Evolutionary conservation across 2,888 invertebrate genomes (phyloP).

Genomic region (Leucoma salicis): DNA sequence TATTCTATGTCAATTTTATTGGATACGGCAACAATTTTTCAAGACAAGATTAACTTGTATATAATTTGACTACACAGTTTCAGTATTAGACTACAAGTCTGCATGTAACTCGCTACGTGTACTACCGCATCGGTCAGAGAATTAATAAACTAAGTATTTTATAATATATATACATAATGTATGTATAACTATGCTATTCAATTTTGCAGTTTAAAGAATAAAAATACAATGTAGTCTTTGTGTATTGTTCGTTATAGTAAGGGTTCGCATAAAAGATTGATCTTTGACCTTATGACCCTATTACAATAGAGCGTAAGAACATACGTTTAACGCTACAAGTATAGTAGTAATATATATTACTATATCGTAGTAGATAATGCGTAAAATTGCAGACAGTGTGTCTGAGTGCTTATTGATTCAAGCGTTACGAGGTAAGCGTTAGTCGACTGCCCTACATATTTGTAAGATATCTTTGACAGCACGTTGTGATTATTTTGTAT

Average conservation of each 20-base stretch:
- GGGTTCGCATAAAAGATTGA: slow-evolving; percentile 50
- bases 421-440: slow-evolving; percentile 28
- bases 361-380: slow-evolving; percentile 34
- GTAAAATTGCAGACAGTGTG: slow-evolving; percentile 28
- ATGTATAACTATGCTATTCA: too few species aligned
- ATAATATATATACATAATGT: too few species aligned
- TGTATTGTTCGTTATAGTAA: slow-evolving; percentile 34
- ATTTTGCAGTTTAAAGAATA: too few species aligned
- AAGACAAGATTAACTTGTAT: too few species aligned
- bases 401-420: slow-evolving; percentile 21
- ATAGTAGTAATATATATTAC: slow-evolving; percentile 33
- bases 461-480: not conserved
- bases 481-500: not conserved
- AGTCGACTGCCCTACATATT: not conserved
- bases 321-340: slow-evolving; percentile 40
- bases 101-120: too few species aligned
- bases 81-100: too few species aligned
- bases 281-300: slow-evolving; percentile 63
- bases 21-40: not conserved
- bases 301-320: slow-evolving; percentile 33
- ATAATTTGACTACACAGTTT: too few species aligned
- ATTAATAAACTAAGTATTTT: too few species aligned
- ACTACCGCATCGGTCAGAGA: too few species aligned
- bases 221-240: slow-evolving; percentile 32
- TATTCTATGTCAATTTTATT: slow-evolving; percentile 8